phyloP scores from a whole-genome alignment of 2,888 invertebrate species.

The Pseudeuparius sepicola region DNA sequence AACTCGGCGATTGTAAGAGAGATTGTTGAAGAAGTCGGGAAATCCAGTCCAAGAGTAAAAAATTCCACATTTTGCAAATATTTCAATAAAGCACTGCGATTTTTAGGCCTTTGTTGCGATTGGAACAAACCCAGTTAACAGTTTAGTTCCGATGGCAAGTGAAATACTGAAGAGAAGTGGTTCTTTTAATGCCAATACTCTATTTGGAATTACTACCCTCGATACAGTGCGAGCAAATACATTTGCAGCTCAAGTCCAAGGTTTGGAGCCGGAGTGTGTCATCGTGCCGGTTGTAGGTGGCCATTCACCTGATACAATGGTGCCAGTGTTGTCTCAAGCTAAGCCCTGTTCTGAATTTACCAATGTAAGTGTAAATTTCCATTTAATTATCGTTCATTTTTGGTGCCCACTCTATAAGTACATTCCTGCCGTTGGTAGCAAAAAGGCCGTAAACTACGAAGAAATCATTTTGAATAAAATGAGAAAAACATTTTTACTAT shows the following conservation, averaged over 20 bases:
- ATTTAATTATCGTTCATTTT: too few species aligned
- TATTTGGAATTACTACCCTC: constrained; percentile 67
- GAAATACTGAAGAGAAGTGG: constrained; percentile 56
- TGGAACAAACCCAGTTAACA: constrained; percentile 50
- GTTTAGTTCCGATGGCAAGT: constrained; percentile 57
- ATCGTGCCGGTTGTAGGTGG: constrained; percentile 71
- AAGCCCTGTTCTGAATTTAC: constrained; percentile 40
- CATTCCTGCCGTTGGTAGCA: too few species aligned
- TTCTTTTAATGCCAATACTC: constrained; percentile 49
- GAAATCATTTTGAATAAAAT: too few species aligned
- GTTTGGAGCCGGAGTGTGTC: constrained; percentile 53
- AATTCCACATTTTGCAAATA: neutral
- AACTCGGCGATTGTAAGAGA: constrained; percentile 33
- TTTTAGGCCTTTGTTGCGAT: constrained; percentile 41
- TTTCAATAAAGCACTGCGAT: constrained; percentile 7
- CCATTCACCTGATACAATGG: constrained; percentile 59
- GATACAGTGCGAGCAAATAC: constrained; percentile 65
- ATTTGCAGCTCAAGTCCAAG: constrained; percentile 58
- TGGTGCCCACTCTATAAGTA: too few species aligned
- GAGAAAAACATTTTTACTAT: too few species aligned
- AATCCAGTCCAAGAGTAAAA: constrained; percentile 30
- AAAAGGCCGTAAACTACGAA: too few species aligned
- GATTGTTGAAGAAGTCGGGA: constrained; percentile 26
- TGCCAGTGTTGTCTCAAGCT: constrained; percentile 67
- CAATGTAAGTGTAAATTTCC: constrained; percentile 25